Base-by-base conservation (phyloP, 2,113 vertebrate genomes). In the Indri indri region DNA sequence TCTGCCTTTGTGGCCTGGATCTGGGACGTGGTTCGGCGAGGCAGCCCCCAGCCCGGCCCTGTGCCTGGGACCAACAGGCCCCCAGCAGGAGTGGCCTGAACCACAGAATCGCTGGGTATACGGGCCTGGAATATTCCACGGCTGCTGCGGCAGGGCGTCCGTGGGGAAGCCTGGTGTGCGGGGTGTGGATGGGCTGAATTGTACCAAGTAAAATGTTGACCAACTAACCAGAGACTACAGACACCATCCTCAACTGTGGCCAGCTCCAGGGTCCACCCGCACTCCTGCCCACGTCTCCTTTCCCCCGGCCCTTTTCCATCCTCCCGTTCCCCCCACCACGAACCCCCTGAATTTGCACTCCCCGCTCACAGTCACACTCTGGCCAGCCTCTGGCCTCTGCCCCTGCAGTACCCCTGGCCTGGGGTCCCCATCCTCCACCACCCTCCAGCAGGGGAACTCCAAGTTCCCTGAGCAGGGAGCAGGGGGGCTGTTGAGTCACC, bases 1-100 rank as follows among this genome's bases (percentile, higher is more conserved):
- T 98, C 98, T 27, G 94, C 94, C 37, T 99, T 99, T 40, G 83
- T 98, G 23, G 37, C 22, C 32, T 99, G 98, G 99, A 98, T 98
- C 42, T 87, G 96, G 23, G 3, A 66, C 0, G 87, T 98, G 74
- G 37, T 96, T 30, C 61, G 2, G 34, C 59, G 2, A 7, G 23
- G 65, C 12, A 8, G 30, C 23, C 37, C 81, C 25, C 30, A 47
- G 73, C 73, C 73, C 8, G 2, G 42, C 8, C 42, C 73, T 42
- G 25, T 22, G 42, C 71, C 63, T 16, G 6, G 63, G n/a, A 37
- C 25, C 12, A 2, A 9, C 6, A 50, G 61, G n/a, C 18, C 6
- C 8, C 20, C 18, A 0, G 9, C 9, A 5, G 54, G 47, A 1
- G 17, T 4, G 8, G 11, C 85, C 52, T 71, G 70, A 80, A 3